Conservation (phyloP, 2,113 vertebrate species). For the Murina feae region DNA sequence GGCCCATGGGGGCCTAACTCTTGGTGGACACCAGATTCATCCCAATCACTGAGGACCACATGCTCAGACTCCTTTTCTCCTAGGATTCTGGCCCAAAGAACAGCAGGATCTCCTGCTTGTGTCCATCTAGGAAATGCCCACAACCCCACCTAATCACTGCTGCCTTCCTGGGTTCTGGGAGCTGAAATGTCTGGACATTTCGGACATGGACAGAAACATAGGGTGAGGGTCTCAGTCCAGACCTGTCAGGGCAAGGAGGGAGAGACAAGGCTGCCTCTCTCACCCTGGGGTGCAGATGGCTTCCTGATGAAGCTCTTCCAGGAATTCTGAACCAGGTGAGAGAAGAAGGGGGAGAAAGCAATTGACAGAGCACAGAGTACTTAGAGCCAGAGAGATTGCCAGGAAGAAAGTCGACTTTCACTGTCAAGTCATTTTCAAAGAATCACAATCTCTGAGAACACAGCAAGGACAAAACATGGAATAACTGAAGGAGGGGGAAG, state of each 20-base stretch:
- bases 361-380: background rate
- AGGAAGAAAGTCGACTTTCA: background rate
- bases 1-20: background rate
- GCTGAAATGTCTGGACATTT: background rate
- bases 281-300: background rate
- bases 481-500: background rate
- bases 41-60: background rate
- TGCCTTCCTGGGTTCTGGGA: background rate
- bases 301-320: background rate
- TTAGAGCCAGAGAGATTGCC: background rate
- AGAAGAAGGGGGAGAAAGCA: background rate
- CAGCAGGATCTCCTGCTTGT: background rate
- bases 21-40: background rate
- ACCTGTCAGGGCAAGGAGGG: background rate
- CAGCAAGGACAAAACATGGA: background rate
- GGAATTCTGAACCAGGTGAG: background rate
- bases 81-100: background rate
- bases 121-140: background rate
- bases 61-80: background rate
- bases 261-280: background rate
- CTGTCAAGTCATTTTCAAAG: conserved; percentile 17
- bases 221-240: background rate
- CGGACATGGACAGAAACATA: background rate
- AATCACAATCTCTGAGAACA: background rate
- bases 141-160: background rate